Evolutionary conservation across 2,888 invertebrate genomes (phyloP), one percentile per base, ranked within the genome.

Genomic region (Chymomyza fuscimana): DNA sequence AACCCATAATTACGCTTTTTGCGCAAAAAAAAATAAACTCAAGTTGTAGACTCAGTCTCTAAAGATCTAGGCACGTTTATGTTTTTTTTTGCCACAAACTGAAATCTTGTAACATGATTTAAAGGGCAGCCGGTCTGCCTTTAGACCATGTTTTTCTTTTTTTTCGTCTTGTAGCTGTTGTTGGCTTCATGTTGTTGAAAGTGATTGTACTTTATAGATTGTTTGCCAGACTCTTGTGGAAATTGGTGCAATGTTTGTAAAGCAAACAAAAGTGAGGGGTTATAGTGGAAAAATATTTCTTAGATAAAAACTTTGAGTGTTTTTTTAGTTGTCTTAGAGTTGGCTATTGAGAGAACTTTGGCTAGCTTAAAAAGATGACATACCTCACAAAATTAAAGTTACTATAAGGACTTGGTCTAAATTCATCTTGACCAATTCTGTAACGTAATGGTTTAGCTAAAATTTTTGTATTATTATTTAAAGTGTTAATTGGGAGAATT

Each of bases 131-230:
- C 77, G 16, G 51, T 58, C 58, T 58, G 58, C 10, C 25, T 15
- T 5, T 46, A 12, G 40, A 46, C 12, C 40, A 67, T 58, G 16
- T 51, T 58, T 40, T 51, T 67, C 29, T 12, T 25, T 2, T 63
- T 64, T 4, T 16, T 40, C 25, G 25, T 59, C 36, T 69, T 61
- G 71, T 71, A 63, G 68, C 65, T n/a, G 36, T 63, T 82, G 67
- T 74, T 68, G 77, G 63, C 54, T 72, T 72, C 80, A 78, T 82
- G 56, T 72, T 67, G 80, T 61, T 79, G 70, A 78, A 82, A 82
- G 80, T 79, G 81, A 82, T 84, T 84, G 82, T 80, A 74, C 75
- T 77, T 77, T 80, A 71, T 71, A 82, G 82, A 85, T 85, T 80
- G 80, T 69, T 73, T 71, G 40, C 40, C 12, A 12, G 12, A 46